These are phyloP conservation scores for Actias luna DNA, from an alignment of 2,888 invertebrate species.

Conservation along the genomic window DNA sequence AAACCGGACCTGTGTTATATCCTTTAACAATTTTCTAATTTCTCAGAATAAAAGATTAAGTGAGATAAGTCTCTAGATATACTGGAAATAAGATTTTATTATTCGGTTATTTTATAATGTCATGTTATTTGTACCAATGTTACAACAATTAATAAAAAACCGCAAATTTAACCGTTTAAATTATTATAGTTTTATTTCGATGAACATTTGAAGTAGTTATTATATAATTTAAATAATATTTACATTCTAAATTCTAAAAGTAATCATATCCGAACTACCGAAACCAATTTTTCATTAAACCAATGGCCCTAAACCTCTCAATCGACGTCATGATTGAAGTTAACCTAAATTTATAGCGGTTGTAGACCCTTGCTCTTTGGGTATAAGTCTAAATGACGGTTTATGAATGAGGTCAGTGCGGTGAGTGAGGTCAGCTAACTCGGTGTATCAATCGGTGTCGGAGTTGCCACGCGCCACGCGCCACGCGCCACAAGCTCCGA, in stretches of 20 bases:
- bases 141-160: no score
- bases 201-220: background rate
- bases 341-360: slow-evolving; percentile 45
- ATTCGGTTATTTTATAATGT: background rate
- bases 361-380: slow-evolving; percentile 61
- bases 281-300: background rate
- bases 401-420: slow-evolving; percentile 77
- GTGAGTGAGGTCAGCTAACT: slow-evolving; percentile 63
- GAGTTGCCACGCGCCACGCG: slow-evolving; percentile 42
- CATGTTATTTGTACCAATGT: background rate
- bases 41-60: background rate
- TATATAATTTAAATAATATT: background rate
- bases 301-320: slow-evolving; percentile 13
- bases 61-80: background rate
- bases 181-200: no score
- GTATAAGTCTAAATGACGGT: slow-evolving; percentile 72
- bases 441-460: slow-evolving; percentile 50
- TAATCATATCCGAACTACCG: slow-evolving; percentile 3
- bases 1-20: background rate
- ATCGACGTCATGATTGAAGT: slow-evolving; percentile 22
- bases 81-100: background rate
- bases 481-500: slow-evolving; percentile 47
- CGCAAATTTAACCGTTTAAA: no score
- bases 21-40: background rate
- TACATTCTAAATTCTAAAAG: background rate